phyloP scores from a whole-genome alignment of 2,888 invertebrate species.

The Drosophila prolongata region DNA sequence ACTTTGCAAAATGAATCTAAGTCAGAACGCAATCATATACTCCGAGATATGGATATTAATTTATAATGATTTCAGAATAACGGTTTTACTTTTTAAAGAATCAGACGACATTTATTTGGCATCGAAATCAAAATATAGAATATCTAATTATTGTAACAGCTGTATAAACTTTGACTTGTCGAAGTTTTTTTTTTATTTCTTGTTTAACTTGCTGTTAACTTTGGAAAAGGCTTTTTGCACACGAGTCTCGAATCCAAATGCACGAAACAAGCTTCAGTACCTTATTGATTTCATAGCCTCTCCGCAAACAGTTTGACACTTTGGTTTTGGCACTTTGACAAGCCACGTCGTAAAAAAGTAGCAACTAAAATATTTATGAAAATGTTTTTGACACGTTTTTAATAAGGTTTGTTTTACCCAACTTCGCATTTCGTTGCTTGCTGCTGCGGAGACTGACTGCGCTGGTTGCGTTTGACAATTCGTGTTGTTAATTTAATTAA shows the following conservation, averaged over 20 bases:
- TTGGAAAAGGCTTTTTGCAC: background rate
- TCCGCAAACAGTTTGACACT: slow-evolving; percentile 70
- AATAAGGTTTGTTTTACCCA: slow-evolving; percentile 61
- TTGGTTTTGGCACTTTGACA: slow-evolving; percentile 74
- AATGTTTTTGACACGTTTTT: slow-evolving; percentile 79
- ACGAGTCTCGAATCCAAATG: background rate
- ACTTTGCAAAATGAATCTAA: no score
- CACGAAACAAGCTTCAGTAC: slow-evolving; percentile 30
- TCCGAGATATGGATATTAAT: no score
- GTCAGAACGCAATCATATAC: no score
- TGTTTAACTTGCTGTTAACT: slow-evolving; percentile 17
- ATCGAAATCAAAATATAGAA: no score
- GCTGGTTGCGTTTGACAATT: slow-evolving; percentile 68
- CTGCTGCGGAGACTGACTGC: slow-evolving; percentile 3
- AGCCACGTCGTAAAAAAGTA: slow-evolving; percentile 55
- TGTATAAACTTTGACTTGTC: no score
- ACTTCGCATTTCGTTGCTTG: slow-evolving; percentile 38
- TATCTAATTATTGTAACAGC: no score
- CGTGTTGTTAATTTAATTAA: slow-evolving; percentile 78
- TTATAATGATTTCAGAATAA: no score
- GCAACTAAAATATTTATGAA: slow-evolving; percentile 76
- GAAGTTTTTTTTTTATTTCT: no score
- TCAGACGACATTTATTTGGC: no score
- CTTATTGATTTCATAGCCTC: slow-evolving; percentile 69
- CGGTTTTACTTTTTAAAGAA: no score